Conservation (phyloP, 2,797 vertebrate genomes). For the Chromis chromis region DNA sequence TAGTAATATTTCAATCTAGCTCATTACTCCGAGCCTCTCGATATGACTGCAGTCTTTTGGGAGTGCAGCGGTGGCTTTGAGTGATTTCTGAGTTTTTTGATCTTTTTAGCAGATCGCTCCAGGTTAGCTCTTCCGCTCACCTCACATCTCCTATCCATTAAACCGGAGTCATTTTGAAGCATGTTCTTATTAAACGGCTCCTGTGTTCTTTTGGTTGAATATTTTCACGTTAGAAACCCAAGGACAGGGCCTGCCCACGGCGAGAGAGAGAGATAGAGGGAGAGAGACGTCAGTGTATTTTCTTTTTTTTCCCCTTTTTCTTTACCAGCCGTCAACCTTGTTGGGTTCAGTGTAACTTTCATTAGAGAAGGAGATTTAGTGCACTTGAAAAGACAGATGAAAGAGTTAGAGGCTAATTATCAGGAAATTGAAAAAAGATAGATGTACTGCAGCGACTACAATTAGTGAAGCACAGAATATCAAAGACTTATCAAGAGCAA, state of each 20-base stretch:
- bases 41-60: constrained; percentile 67
- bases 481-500: constrained; percentile 86
- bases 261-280: constrained; percentile 42
- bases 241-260: constrained; percentile 81
- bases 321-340: constrained; percentile 84
- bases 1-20: constrained; percentile 66
- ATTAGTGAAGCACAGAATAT: constrained; percentile 85
- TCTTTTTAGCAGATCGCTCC: constrained; percentile 76
- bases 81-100: constrained; percentile 73
- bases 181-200: constrained; percentile 80
- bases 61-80: constrained; percentile 69
- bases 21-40: constrained; percentile 66
- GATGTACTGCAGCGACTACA: constrained; percentile 86
- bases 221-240: constrained; percentile 76
- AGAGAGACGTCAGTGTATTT: constrained; percentile 51
- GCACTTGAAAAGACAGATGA: constrained; percentile 86
- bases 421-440: constrained; percentile 86
- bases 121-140: constrained; percentile 73
- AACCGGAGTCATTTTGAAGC: constrained; percentile 72
- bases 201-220: constrained; percentile 79
- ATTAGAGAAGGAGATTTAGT: constrained; percentile 85
- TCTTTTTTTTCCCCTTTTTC: constrained; percentile 39
- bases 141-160: constrained; percentile 79
- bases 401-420: constrained; percentile 87
- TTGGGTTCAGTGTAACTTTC: constrained; percentile 85